Percentiles rank a stretch among this genome's conserved stretches.
Evolutionary conservation across 2,797 vertebrate genomes (phyloP).

Genomic region (Leucoraja ocellata): DNA sequence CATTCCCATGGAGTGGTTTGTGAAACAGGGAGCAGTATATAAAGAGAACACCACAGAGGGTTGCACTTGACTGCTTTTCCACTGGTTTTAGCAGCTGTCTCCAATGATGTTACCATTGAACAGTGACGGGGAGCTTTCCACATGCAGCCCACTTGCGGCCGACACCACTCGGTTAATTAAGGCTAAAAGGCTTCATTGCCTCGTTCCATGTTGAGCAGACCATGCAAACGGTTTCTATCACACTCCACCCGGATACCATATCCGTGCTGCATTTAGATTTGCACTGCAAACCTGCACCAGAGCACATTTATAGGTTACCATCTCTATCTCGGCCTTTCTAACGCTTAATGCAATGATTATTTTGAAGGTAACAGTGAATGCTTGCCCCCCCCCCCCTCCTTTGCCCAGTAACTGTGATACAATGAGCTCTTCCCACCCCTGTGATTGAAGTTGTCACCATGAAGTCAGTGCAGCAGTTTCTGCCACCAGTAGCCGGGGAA

Average conservation of each 20-base stretch:
- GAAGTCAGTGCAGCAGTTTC: background rate
- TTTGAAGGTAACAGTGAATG: background rate
- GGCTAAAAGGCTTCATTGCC: constrained; percentile 26
- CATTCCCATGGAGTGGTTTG: background rate
- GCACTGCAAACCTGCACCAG: background rate
- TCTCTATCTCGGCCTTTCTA: background rate
- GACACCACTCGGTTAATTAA: background rate
- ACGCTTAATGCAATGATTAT: background rate
- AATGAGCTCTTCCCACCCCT: constrained; percentile 35
- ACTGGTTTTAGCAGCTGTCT: constrained; percentile 9
- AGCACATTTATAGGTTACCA: background rate
- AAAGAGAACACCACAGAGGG: background rate
- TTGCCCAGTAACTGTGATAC: constrained; percentile 17
- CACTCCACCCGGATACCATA: background rate
- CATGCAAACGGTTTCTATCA: background rate
- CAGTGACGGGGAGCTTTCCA: background rate
- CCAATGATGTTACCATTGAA: background rate
- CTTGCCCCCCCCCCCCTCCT: background rate
- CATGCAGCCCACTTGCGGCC: background rate
- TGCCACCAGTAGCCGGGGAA: constrained; percentile 18
- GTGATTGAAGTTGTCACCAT: constrained; percentile 34
- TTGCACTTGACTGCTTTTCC: background rate
- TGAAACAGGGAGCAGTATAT: background rate
- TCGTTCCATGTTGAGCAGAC: constrained; percentile 5
- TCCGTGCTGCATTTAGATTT: background rate